Evolutionary conservation across 2,888 invertebrate genomes (phyloP), one percentile per base, ranked within the genome.

Genomic region (Blastobasis adustella): DNA sequence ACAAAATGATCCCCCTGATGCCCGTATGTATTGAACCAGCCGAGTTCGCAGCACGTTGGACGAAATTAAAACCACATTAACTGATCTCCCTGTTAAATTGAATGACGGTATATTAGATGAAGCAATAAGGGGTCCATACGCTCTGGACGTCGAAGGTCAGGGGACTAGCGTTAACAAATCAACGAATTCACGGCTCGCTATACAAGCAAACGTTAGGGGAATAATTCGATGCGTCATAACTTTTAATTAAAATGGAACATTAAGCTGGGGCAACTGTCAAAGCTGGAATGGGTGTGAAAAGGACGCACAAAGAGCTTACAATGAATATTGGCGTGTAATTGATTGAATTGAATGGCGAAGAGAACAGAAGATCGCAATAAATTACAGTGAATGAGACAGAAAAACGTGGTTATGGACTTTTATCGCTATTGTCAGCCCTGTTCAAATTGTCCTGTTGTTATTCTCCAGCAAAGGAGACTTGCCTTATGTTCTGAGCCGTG

Each of bases 171-270:
- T 70, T 69, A 76, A 81, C 82, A 82, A 79, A 81, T 82, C 79
- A 81, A 78, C 74, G 74, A 64, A 71, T 76, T 40, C 69, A 70
- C 61, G 61, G 62, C 63, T 60, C 64, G 71, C 71, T 69, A 74
- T 73, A 68, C 68, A 64, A 61, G 55, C 56, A 66, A 70, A 43
- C 49, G 36, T 49, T 71, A 73, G 76, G 78, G 75, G 66, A 70
- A 71, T 59, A 66, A 63, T 73, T 78, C 79, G 78, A 79, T 74
- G 81, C 76, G 80, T 86, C 85, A 86, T 83, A 84, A 80, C 69
- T 86, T 86, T 86, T 84, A 84, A 88, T 88, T 85, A 81, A 80
- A 82, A 79, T 69, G 73, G 78, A 71, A 72, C 80, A 76, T 80
- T 82, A 75, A 73, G 71, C 65, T 65, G 63, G 73, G 75, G 74